Evolutionary conservation across 2,888 invertebrate species (phyloP).

Genomic region (Rhagonycha fulva): DNA sequence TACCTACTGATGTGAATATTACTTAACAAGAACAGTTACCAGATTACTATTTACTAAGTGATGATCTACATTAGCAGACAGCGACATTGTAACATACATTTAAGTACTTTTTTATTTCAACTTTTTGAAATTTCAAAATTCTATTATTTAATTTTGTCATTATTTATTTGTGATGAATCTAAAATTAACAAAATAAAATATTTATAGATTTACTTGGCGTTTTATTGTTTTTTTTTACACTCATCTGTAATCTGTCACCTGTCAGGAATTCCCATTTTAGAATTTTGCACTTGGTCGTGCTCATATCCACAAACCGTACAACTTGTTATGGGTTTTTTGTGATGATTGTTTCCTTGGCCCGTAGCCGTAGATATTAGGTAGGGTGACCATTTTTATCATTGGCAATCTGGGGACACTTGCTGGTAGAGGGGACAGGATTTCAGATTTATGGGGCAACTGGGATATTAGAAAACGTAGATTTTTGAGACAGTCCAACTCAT

Average conservation of each 20-base stretch:
- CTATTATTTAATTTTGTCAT: neutral
- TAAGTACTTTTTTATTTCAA: neutral
- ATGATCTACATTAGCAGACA: conserved; percentile 16
- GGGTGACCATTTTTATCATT: too few species aligned
- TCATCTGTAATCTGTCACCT: neutral
- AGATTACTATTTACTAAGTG: conserved; percentile 16
- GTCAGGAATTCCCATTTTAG: neutral
- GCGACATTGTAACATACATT: conserved; percentile 13
- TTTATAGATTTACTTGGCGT: neutral
- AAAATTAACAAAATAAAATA: neutral
- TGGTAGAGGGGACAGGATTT: too few species aligned
- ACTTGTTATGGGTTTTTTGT: too few species aligned
- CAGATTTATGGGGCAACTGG: too few species aligned
- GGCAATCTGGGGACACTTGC: too few species aligned
- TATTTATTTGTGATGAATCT: neutral
- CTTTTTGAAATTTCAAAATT: neutral
- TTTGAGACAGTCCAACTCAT: too few species aligned
- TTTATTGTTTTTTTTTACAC: neutral
- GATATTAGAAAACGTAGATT: too few species aligned
- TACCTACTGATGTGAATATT: conserved; percentile 20
- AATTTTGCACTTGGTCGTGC: too few species aligned
- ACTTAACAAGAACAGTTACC: conserved; percentile 26
- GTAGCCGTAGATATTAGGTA: too few species aligned
- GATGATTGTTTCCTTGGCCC: too few species aligned
- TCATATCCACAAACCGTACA: too few species aligned